Evolutionary conservation across 2,113 vertebrate species (phyloP), one percentile per base, ranked within the genome.

Genomic region (Trogon surrucura): DNA sequence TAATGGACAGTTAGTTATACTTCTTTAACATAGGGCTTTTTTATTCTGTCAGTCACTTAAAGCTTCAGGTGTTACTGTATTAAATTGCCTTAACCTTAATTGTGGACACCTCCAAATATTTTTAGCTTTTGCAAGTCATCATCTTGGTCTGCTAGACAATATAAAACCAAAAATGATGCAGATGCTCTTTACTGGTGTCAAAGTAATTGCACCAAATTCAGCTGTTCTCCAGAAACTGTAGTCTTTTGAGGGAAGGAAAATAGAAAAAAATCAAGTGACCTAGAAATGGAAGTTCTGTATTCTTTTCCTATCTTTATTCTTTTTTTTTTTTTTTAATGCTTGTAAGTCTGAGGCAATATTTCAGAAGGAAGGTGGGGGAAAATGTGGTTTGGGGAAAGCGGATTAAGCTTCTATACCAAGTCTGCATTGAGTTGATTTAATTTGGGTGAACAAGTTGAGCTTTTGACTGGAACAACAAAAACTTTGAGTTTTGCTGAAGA

Each of bases 1-100:
- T 88, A 86, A 85, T 92, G 80, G 91, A 36, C 67, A 91, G 67
- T 84, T 88, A 88, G 66, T 85, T 93, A 27, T 32, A 75, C 32
- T 78, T 10, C 58, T 78, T 94, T 57, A 58, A 44, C 22, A n/a
- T 27, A 73, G 29, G 6, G 4, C 15, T 36, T 64, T 29, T 69
- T 86, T 89, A 41, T 88, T 16, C 20, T 88, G 0, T 56, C 13
- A 61, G 16, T 87, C 13, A 74, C 36, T 66, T 41, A 61, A 75
- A 29, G 50, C 30, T 95, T 94, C 81, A 96, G 92, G 91, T 97
- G 44, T 51, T 70, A 60, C 2, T 82, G 30, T 89, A 44, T 70
- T 92, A 70, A 80, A 54, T 57, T 75, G 8, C 12, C 9, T 45
- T 47, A 84, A 71, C 22, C 20, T 11, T 53, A 61, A 32, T 16